phyloP scores from a whole-genome alignment of 1,140 invertebrate species.

The Drosophila bifasciata region DNA sequence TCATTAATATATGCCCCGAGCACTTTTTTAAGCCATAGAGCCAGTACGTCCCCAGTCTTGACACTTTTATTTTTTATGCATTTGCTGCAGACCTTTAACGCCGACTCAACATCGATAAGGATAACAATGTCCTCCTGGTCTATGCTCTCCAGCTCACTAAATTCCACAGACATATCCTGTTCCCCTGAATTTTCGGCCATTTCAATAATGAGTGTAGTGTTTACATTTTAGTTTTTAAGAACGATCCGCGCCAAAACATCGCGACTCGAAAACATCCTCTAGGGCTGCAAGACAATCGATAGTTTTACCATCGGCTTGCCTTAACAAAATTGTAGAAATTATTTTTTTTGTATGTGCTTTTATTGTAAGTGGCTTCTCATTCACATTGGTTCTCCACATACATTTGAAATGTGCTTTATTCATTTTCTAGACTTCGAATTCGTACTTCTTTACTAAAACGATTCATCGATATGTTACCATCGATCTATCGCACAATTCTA shows the following conservation, averaged over 20 bases:
- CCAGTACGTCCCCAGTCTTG: slow-evolving; percentile 34
- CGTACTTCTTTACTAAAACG: too few relatives aligned
- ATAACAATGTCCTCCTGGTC: slow-evolving; percentile 37
- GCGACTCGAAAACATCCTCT: too few relatives aligned
- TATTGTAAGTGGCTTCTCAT: too few relatives aligned
- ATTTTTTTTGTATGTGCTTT: too few relatives aligned
- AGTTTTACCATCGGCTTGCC: too few relatives aligned
- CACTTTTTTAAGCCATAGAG: slow-evolving; percentile 59
- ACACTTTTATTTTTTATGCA: slow-evolving; percentile 19
- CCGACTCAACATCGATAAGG: slow-evolving; percentile 34
- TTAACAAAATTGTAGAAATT: too few relatives aligned
- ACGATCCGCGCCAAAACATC: slow-evolving; percentile 20
- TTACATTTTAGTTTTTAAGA: slow-evolving; percentile 6
- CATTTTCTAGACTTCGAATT: too few relatives aligned
- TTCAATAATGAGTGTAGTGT: not conserved
- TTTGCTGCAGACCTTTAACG: slow-evolving; percentile 38
- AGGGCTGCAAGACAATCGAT: too few relatives aligned
- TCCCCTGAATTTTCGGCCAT: slow-evolving; percentile 3
- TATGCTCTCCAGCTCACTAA: slow-evolving; percentile 40
- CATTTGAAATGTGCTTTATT: too few relatives aligned
- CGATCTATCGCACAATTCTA: too few relatives aligned
- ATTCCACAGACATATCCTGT: not conserved
- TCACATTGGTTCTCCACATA: too few relatives aligned
- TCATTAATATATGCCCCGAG: slow-evolving; percentile 45
- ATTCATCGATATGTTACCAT: too few relatives aligned